Evolutionary conservation across 2,797 vertebrate species (phyloP).

Genomic region (Enteromius paludinosus): DNA sequence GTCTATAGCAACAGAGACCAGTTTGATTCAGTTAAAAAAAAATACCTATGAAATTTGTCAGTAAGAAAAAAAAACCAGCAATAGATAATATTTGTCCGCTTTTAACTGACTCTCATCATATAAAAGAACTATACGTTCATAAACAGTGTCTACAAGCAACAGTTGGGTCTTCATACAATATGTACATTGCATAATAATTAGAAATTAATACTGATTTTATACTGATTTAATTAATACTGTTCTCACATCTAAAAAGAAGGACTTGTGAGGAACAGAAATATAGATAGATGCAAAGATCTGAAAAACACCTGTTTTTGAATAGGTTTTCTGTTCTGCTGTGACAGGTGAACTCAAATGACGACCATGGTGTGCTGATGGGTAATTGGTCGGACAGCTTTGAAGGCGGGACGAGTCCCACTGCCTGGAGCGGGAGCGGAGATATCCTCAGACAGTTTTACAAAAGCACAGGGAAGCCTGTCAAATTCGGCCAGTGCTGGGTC

Average conservation of each 20-base stretch:
- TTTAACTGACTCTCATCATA: neutral
- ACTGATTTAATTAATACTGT: neutral
- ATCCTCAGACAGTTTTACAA: conserved; percentile 82
- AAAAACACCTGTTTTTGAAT: neutral
- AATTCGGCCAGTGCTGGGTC: conserved; percentile 91
- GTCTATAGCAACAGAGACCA: too few species aligned
- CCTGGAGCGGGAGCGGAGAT: conserved; percentile 89
- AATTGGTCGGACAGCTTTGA: conserved; percentile 88
- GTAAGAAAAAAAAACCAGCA: too few species aligned
- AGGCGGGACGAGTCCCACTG: conserved; percentile 80
- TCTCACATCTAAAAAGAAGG: neutral
- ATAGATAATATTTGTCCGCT: too few species aligned
- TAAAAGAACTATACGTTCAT: neutral
- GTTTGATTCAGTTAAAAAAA: too few species aligned
- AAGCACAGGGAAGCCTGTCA: conserved; percentile 73
- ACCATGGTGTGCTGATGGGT: conserved; percentile 84
- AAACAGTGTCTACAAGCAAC: neutral
- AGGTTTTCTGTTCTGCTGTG: neutral
- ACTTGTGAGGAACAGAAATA: neutral
- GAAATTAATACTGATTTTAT: neutral
- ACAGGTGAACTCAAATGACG: conserved; percentile 88
- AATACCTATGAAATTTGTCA: too few species aligned
- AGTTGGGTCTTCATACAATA: neutral
- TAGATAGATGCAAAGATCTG: neutral
- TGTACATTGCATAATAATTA: neutral